Evolutionary conservation across 2,888 invertebrate species (phyloP).

Genomic region (Eucriotettix oculatus): DNA sequence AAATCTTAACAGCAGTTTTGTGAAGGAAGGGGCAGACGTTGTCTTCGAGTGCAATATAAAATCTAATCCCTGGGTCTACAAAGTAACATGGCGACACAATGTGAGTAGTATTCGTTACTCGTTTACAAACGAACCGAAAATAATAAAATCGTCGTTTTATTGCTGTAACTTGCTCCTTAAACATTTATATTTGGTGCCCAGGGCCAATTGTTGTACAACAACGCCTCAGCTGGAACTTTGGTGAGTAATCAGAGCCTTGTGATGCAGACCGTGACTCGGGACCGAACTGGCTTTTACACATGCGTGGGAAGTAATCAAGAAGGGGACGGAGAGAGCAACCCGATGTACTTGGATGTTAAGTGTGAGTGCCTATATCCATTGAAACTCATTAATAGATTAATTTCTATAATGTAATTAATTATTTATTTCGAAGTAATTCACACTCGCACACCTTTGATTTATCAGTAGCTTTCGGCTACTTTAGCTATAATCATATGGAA

Average conservation of each 20-base stretch:
- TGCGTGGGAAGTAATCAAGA: conserved; percentile 77
- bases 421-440: no score
- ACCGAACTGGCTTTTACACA: conserved; percentile 65
- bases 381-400: no score
- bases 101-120: conserved; percentile 31
- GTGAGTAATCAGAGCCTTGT: conserved; percentile 80
- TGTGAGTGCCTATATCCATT: conserved; percentile 42
- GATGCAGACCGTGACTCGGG: conserved; percentile 65
- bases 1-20: not conserved
- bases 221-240: conserved; percentile 61
- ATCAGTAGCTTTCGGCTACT: no score
- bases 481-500: no score
- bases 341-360: conserved; percentile 66
- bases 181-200: conserved; percentile 22
- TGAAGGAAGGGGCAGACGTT: conserved; percentile 37
- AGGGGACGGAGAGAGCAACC: conserved; percentile 75
- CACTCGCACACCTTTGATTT: no score
- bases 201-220: conserved; percentile 64
- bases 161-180: no score
- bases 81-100: conserved; percentile 60
- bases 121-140: no score
- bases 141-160: no score
- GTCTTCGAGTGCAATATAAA: conserved; percentile 82
- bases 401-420: no score
- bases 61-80: conserved; percentile 69